Evolutionary conservation across 2,888 invertebrate genomes (phyloP), one percentile per base, ranked within the genome.

Genomic region (Margaritifera margaritifera): DNA sequence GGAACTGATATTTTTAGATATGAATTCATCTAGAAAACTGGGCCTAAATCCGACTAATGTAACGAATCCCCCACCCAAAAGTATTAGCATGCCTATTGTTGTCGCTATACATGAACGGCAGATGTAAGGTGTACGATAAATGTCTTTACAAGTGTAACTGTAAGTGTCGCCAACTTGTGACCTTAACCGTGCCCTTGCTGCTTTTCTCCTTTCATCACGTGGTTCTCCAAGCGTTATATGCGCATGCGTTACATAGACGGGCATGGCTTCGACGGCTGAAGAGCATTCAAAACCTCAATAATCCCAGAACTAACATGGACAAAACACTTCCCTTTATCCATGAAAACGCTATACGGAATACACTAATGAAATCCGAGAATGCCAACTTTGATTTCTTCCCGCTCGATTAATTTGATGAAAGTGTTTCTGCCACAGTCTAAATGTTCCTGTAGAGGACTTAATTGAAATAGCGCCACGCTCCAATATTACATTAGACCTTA

Each of bases 11-110:
- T 42, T 42, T 42, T 42, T 8, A 42, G 42, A 42, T 42, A 15
- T 42, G 42, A 11, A 2, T 3, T 42, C 42, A 11, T 42, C 15
- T 3, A 42, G 42, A 42, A 72, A 74, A 22, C 70, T 71, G 6
- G 84, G 81, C 54, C 80, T 73, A 68, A 81, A 83, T n/a, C 82
- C 84, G 31, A 80, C 69, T 6, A 82, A 73, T 11, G 80, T 79
- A 82, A 84, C 83, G 25, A 80, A 71, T 5, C 78, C 72, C 4
- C 84, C 84, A 8, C 78, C 79, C 2, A 75, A 52, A 20, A 76
- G 69, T 4, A 78, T 60, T 8, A 73, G 31, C 18, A 75, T 63
- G 2, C 80, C 80, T 19, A 78, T 20, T 51, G 73, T 62, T 20
- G 74, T 73, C 15, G 75, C 72, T 31, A 78, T 62, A 54, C 77